phyloP scores from a whole-genome alignment of 2,888 invertebrate genomes.

The Orchesella flavescens region DNA sequence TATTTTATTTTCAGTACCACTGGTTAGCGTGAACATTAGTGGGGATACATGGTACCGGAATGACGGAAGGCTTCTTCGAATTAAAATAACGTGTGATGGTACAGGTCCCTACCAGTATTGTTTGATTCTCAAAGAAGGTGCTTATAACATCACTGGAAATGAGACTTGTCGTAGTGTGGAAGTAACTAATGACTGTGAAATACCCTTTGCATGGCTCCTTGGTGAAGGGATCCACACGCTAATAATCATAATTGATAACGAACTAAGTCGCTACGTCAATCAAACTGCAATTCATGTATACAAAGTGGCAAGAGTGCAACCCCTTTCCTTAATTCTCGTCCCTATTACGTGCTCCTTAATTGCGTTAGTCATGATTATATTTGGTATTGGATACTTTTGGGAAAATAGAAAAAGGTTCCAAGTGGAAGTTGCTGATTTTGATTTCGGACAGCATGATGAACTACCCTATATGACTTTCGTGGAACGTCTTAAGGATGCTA shows the following conservation, averaged over 20 bases:
- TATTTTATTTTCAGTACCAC: slow-evolving; percentile 79
- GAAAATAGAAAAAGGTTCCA: slow-evolving; percentile 77
- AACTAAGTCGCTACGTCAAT: slow-evolving; percentile 81
- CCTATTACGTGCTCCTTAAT: slow-evolving; percentile 87
- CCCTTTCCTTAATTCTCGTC: slow-evolving; percentile 90
- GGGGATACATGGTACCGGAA: slow-evolving; percentile 89
- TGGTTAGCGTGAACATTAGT: slow-evolving; percentile 81
- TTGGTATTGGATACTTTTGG: slow-evolving; percentile 88
- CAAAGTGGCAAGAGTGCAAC: slow-evolving; percentile 86
- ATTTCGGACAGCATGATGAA: slow-evolving; percentile 87
- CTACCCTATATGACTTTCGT: slow-evolving; percentile 90
- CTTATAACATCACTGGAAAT: slow-evolving; percentile 74
- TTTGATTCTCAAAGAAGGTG: slow-evolving; percentile 79
- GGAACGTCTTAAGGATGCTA: slow-evolving; percentile 86
- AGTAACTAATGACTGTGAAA: slow-evolving; percentile 76
- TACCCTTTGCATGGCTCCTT: slow-evolving; percentile 82
- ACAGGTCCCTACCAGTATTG: slow-evolving; percentile 85
- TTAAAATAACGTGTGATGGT: slow-evolving; percentile 82
- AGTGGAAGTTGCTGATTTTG: slow-evolving; percentile 92
- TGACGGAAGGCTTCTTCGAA: slow-evolving; percentile 81
- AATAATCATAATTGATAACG: slow-evolving; percentile 85
- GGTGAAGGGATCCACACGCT: slow-evolving; percentile 82
- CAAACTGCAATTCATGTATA: slow-evolving; percentile 87
- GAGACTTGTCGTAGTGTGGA: slow-evolving; percentile 64
- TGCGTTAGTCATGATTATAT: slow-evolving; percentile 87